Conservation (phyloP, 1,140 invertebrate genomes). For the Musca vetustissima region DNA sequence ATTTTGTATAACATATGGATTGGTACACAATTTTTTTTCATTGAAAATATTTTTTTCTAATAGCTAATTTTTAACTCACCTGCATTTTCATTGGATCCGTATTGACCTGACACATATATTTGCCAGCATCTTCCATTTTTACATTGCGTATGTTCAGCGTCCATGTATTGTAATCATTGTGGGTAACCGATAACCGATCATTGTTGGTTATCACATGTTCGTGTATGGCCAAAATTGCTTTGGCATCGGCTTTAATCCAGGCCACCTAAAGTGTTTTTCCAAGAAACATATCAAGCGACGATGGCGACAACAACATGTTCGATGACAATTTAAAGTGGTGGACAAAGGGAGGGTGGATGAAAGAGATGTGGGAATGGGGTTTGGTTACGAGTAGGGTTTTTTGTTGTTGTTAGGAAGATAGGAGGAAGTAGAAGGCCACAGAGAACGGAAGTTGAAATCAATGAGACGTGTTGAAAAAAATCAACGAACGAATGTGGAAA, state of each 20-base stretch:
- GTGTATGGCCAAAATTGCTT: conserved; percentile 88
- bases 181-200: conserved; percentile 79
- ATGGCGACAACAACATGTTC: not conserved
- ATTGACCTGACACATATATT: conserved; percentile 93
- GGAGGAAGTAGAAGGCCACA: not conserved
- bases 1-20: no score
- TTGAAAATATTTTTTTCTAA: no score
- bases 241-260: conserved; percentile 91
- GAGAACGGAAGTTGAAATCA: not conserved
- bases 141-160: conserved; percentile 81
- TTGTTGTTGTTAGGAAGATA: not conserved
- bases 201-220: conserved; percentile 91
- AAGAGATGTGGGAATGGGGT: not conserved
- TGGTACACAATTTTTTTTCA: no score
- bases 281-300: not conserved
- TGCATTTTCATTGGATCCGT: conserved; percentile 92
- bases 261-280: conserved; percentile 67
- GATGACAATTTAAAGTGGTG: not conserved
- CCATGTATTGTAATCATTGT: conserved; percentile 86
- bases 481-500: conserved; percentile 4
- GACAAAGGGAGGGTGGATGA: not conserved
- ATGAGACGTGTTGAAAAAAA: conserved; percentile 18
- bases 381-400: not conserved
- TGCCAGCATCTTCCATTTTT: conserved; percentile 79
- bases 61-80: conserved; percentile 66